phyloP scores from a whole-genome alignment of 2,888 invertebrate genomes.

The Corbicula japonica region DNA sequence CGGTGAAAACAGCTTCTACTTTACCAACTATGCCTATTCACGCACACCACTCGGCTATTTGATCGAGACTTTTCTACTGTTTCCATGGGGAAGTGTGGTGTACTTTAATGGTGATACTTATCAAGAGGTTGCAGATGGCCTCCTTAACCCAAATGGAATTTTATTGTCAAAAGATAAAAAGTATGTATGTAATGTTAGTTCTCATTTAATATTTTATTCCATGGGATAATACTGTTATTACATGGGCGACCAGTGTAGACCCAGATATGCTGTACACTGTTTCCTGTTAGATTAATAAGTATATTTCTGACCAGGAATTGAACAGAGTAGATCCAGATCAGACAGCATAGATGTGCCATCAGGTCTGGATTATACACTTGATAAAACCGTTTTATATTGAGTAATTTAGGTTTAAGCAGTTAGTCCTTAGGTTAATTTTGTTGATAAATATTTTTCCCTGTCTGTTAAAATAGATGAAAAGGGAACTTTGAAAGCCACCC shows the following conservation, averaged over 20 bases:
- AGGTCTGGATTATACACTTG: too few species aligned
- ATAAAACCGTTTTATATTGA: too few species aligned
- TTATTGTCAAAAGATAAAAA: conserved; percentile 53
- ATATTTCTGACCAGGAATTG: neutral
- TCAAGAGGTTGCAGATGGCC: conserved; percentile 44
- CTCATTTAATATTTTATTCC: too few species aligned
- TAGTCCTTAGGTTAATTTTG: too few species aligned
- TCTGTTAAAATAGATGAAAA: too few species aligned
- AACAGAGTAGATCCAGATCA: neutral
- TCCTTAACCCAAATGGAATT: conserved; percentile 63
- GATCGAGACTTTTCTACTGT: conserved; percentile 38
- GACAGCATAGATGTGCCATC: neutral
- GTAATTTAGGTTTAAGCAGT: too few species aligned
- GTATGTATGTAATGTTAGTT: too few species aligned
- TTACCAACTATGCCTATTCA: conserved; percentile 52
- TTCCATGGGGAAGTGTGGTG: conserved; percentile 59
- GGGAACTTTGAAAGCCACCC: too few species aligned
- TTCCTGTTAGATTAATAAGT: neutral
- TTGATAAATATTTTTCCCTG: too few species aligned
- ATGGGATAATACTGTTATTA: neutral
- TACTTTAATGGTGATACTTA: conserved; percentile 61
- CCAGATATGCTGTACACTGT: neutral
- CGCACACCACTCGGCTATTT: conserved; percentile 15
- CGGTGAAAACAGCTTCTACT: conserved; percentile 66
- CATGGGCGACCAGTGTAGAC: neutral